Conservation (phyloP, 2,113 vertebrate species). For the Malurus alboscapulatus region DNA sequence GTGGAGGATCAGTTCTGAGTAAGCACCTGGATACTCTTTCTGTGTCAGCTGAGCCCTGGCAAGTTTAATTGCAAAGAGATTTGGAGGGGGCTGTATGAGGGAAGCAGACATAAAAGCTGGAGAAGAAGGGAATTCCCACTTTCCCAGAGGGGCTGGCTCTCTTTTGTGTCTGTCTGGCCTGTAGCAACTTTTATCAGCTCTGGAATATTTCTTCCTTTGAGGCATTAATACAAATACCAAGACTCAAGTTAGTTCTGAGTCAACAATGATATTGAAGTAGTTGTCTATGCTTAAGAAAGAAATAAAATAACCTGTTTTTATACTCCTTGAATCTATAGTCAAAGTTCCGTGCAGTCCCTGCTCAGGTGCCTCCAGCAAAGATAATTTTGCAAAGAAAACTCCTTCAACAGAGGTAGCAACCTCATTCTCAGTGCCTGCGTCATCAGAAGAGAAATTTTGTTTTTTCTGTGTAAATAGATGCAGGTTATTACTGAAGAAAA, state of each 20-base stretch:
- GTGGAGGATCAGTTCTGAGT: neutral
- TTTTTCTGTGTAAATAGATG: neutral
- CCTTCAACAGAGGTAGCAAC: neutral
- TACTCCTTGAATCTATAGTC: neutral
- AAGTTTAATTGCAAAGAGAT: neutral
- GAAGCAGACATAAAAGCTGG: neutral
- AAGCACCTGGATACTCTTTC: slow-evolving; percentile 2
- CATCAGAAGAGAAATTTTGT: neutral
- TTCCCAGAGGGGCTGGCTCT: neutral
- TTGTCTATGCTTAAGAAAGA: neutral
- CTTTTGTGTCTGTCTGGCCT: neutral
- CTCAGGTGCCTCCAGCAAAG: neutral
- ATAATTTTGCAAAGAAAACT: neutral
- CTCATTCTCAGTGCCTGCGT: accelerated
- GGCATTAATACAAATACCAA: neutral
- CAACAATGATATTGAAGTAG: neutral
- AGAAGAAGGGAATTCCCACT: neutral
- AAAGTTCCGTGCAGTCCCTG: neutral
- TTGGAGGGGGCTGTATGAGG: neutral
- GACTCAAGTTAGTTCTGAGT: neutral
- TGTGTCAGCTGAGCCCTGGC: neutral
- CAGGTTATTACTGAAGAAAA: neutral
- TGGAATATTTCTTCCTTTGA: slow-evolving; percentile 4
- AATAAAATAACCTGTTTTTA: neutral
- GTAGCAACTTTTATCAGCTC: neutral